phyloP scores from a whole-genome alignment of 2,888 invertebrate species.

The Zootermopsis nevadensis region DNA sequence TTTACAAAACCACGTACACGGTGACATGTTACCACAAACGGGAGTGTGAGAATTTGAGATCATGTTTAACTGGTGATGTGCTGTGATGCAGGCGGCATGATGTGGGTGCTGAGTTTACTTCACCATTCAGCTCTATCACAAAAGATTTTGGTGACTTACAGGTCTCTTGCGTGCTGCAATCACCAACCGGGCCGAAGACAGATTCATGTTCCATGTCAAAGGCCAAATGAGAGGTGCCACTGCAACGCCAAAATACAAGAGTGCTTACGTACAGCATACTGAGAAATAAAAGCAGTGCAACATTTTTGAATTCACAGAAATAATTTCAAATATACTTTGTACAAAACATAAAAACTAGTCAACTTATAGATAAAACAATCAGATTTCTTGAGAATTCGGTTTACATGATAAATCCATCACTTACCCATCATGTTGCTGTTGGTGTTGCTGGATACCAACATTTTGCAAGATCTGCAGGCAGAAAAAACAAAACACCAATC shows the following conservation, averaged over 20 bases:
- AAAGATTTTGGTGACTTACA: background rate
- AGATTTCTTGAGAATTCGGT: no score
- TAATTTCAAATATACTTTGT: no score
- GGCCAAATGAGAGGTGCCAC: background rate
- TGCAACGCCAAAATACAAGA: conserved; percentile 18
- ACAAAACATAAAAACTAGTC: no score
- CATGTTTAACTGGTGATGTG: conserved; percentile 64
- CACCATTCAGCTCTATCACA: background rate
- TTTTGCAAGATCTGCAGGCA: conserved; percentile 32
- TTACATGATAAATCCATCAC: background rate
- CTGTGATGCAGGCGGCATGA: conserved; percentile 10
- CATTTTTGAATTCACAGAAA: background rate
- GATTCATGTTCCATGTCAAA: background rate
- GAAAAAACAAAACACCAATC: conserved; percentile 61
- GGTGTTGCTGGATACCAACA: background rate
- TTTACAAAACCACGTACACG: background rate
- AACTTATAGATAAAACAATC: no score
- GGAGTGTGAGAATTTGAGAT: conserved; percentile 82
- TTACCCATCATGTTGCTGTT: conserved; percentile 16
- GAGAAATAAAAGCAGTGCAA: background rate
- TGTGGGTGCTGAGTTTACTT: background rate
- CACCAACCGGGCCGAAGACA: background rate
- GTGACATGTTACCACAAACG: conserved; percentile 75
- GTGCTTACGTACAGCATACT: background rate
- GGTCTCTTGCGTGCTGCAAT: background rate